Percentiles rank a stretch among this genome's conserved stretches.
phyloP scores from a whole-genome alignment of 2,797 vertebrate genomes.

The Notamacropus eugenii region DNA sequence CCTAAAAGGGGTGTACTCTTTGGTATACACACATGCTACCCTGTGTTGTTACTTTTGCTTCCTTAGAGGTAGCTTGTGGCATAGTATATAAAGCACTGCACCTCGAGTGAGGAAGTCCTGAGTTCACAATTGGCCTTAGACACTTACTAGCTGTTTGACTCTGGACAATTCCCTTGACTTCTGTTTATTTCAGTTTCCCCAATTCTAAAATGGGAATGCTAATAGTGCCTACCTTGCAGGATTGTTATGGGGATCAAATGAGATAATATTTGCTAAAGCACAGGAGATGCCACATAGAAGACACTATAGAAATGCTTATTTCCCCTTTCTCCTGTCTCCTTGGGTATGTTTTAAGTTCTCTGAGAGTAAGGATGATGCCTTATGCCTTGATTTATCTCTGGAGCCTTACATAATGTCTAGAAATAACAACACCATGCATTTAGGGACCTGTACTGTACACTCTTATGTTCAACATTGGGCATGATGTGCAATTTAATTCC shows the following conservation, averaged over 20 bases:
- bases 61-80: neutral
- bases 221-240: neutral
- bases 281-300: neutral
- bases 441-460: neutral
- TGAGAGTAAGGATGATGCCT: neutral
- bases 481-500: neutral
- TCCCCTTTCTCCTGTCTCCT: neutral
- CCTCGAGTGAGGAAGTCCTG: neutral
- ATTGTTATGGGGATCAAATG: neutral
- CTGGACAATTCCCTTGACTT: neutral
- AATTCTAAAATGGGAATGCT: neutral
- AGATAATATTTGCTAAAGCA: neutral
- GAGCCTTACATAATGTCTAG: neutral
- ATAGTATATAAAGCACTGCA: neutral
- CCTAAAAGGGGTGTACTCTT: neutral
- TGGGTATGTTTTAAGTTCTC: neutral
- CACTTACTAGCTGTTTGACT: neutral
- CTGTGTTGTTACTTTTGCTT: neutral
- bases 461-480: neutral
- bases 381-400: neutral
- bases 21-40: neutral
- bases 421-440: neutral
- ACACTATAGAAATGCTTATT: neutral
- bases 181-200: neutral
- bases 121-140: neutral